Percentiles rank a stretch among this genome's conserved stretches.
Evolutionary conservation across 2,113 vertebrate species (phyloP).

Genomic region (Urocitellus parryii): DNA sequence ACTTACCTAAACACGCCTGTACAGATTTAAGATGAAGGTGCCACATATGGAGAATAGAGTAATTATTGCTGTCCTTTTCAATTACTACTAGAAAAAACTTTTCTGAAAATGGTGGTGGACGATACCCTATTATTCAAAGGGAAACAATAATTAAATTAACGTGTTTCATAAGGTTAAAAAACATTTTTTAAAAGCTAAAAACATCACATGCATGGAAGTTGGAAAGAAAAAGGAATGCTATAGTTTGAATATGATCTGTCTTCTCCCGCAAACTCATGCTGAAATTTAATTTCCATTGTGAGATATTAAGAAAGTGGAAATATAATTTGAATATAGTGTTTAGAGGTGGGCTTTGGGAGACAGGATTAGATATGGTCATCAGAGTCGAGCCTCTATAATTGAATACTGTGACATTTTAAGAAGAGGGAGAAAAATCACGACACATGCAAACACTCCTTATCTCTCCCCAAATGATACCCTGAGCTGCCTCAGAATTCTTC

Average conservation of each 20-base stretch:
- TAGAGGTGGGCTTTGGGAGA: neutral
- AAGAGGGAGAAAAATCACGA: neutral
- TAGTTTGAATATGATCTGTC: neutral
- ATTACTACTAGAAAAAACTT: conserved; percentile 99
- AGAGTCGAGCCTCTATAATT: neutral
- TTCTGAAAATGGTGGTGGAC: conserved; percentile 96
- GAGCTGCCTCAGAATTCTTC: neutral
- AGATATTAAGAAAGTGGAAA: neutral
- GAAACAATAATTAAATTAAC: conserved; percentile 29
- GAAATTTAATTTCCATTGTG: neutral
- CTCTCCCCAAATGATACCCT: neutral
- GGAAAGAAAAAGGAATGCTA: neutral
- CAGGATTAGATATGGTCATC: neutral
- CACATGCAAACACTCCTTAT: neutral
- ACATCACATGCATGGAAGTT: neutral
- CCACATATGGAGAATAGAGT: conserved; percentile 98
- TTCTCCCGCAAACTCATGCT: neutral
- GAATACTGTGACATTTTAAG: neutral
- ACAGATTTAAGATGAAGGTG: conserved; percentile 97
- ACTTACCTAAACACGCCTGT: conserved; percentile 96
- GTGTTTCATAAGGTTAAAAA: conserved; percentile 9
- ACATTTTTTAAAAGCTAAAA: conserved; percentile 36
- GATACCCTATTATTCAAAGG: conserved; percentile 90
- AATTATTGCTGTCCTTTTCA: conserved; percentile 93
- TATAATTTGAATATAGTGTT: neutral